phyloP scores from a whole-genome alignment of 2,113 vertebrate genomes.

The Gobio gobio region DNA sequence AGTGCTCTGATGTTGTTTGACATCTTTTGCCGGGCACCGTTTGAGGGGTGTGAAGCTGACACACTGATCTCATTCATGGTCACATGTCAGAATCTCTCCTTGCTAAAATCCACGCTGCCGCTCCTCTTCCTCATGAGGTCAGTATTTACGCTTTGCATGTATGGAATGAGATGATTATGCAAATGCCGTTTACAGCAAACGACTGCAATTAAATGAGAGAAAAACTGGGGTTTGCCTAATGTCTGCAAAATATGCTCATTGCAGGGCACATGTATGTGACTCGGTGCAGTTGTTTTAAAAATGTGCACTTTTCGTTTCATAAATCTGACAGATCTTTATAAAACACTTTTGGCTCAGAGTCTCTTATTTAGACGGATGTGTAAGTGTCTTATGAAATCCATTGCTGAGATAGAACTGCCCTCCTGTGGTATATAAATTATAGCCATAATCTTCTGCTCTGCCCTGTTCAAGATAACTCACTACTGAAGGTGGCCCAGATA shows the following conservation, averaged over 20 bases:
- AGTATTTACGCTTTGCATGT: slow-evolving; percentile 68
- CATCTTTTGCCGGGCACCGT: slow-evolving; percentile 35
- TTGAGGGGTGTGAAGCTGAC: slow-evolving; percentile 40
- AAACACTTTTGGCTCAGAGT: slow-evolving; percentile 1
- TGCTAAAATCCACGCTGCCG: not conserved
- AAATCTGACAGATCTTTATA: slow-evolving; percentile 6
- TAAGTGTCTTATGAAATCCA: slow-evolving; percentile 24
- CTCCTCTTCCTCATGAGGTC: slow-evolving; percentile 63
- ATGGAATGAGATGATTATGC: slow-evolving; percentile 67
- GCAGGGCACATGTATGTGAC: not conserved
- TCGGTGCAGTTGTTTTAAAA: not conserved
- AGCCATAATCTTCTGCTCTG: slow-evolving; percentile 54
- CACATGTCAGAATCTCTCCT: slow-evolving; percentile 22
- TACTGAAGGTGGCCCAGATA: slow-evolving; percentile 46
- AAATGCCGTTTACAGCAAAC: slow-evolving; percentile 61
- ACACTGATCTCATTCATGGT: slow-evolving; percentile 46
- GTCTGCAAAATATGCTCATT: not conserved
- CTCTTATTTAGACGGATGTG: slow-evolving; percentile 24
- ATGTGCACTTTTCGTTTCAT: not conserved
- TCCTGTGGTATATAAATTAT: slow-evolving; percentile 10
- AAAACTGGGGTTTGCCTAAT: not conserved
- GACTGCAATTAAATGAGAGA: slow-evolving; percentile 51
- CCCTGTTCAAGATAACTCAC: slow-evolving; percentile 62
- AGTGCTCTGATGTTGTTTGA: slow-evolving; percentile 49
- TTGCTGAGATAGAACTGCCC: slow-evolving; percentile 4